Percentiles rank a stretch among this genome's conserved stretches.
Conservation (phyloP, 2,888 invertebrate genomes). For the Coleophora flavipennella region DNA sequence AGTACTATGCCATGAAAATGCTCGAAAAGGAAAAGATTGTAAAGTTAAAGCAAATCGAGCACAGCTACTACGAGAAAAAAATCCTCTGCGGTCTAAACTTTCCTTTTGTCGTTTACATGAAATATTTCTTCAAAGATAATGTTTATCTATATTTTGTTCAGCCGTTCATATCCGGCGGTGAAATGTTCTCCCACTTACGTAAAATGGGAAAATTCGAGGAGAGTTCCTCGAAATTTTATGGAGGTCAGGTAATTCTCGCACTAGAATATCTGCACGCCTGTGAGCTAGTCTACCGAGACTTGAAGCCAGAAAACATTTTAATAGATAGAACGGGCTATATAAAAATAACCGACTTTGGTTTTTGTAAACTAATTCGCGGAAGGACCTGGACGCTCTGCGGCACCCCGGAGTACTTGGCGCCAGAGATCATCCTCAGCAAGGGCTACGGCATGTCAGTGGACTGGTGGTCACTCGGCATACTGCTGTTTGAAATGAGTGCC, state of each 20-base stretch:
- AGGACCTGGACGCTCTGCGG: conserved; percentile 96
- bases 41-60: conserved; percentile 89
- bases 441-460: conserved; percentile 95
- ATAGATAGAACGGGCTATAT: conserved; percentile 84
- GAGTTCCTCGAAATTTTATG: conserved; percentile 87
- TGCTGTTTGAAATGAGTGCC: conserved; percentile 91
- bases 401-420: conserved; percentile 97
- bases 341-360: conserved; percentile 94
- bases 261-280: conserved; percentile 93
- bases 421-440: conserved; percentile 91
- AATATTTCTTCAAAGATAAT: conserved; percentile 89
- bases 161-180: conserved; percentile 88
- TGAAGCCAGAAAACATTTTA: conserved; percentile 94
- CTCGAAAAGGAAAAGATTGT: conserved; percentile 89
- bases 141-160: conserved; percentile 86
- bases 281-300: conserved; percentile 89
- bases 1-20: conserved; percentile 89
- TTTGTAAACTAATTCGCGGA: conserved; percentile 84
- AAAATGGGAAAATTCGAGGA: conserved; percentile 80
- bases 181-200: conserved; percentile 86
- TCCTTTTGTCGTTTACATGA: conserved; percentile 90
- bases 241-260: conserved; percentile 89
- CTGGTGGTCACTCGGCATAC: conserved; percentile 95
- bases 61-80: conserved; percentile 91
- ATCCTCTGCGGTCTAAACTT: conserved; percentile 89